Percentiles rank a stretch among this genome's conserved stretches.
phyloP scores from a whole-genome alignment of 2,113 vertebrate genomes.

The Dromaius novaehollandiae region DNA sequence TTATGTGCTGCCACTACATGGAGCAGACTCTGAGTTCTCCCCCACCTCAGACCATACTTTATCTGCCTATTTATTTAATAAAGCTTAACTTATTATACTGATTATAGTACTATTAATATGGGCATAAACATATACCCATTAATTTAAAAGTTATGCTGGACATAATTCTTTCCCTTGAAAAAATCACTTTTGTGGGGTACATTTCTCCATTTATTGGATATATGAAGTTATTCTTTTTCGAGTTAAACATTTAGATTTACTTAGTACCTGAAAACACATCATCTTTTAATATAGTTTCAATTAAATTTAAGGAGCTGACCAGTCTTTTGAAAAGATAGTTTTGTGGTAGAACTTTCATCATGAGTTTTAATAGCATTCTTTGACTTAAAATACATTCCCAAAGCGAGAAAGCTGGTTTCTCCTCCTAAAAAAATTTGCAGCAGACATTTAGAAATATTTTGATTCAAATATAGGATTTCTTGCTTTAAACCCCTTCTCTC shows the following conservation, averaged over 20 bases:
- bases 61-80: not conserved
- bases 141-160: not conserved
- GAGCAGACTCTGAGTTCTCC: not conserved
- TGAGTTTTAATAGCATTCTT: conserved; percentile 16
- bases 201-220: not conserved
- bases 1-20: not conserved
- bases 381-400: not conserved
- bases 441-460: conserved; percentile 5
- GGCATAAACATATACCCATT: not conserved
- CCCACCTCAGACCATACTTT: not conserved
- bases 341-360: not conserved
- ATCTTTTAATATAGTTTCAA: not conserved
- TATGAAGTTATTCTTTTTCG: not conserved
- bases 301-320: not conserved
- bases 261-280: not conserved
- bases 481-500: conserved; percentile 18
- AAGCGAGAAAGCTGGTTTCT: not conserved
- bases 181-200: not conserved
- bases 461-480: not conserved
- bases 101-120: not conserved
- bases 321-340: conserved; percentile 15
- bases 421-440: not conserved
- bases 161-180: not conserved
- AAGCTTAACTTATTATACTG: not conserved
- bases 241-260: not conserved